Conservation (phyloP, 2,113 vertebrate genomes). For the Oriolus oriolus region DNA sequence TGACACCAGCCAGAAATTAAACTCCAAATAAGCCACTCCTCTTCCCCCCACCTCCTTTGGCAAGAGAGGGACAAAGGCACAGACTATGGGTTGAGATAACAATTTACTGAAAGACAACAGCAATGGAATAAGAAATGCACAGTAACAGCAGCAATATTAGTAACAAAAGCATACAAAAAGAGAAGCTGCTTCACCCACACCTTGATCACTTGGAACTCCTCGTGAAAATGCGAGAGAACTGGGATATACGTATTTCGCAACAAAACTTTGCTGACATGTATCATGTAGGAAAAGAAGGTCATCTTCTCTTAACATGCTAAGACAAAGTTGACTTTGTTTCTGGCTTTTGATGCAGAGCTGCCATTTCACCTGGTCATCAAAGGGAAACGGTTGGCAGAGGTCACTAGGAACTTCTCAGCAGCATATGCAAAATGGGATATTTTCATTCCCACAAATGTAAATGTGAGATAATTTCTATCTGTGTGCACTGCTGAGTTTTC, state of each 20-base stretch:
- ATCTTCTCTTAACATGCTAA: neutral
- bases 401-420: neutral
- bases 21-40: neutral
- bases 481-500: neutral
- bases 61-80: neutral
- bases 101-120: neutral
- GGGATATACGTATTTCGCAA: neutral
- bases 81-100: neutral
- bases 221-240: neutral
- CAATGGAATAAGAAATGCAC: neutral
- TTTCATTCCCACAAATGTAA: neutral
- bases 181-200: neutral
- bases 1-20: neutral
- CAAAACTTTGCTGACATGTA: neutral
- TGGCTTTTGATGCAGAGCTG: neutral
- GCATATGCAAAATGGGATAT: neutral
- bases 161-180: neutral
- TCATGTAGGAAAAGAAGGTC: neutral
- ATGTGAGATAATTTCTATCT: neutral
- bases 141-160: neutral
- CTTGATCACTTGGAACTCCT: neutral
- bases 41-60: neutral
- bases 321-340: neutral
- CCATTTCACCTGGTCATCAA: neutral
- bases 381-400: neutral